These are phyloP conservation scores for Meloe dianella DNA, from an alignment of 2,888 invertebrate species.

Conservation along the genomic window DNA sequence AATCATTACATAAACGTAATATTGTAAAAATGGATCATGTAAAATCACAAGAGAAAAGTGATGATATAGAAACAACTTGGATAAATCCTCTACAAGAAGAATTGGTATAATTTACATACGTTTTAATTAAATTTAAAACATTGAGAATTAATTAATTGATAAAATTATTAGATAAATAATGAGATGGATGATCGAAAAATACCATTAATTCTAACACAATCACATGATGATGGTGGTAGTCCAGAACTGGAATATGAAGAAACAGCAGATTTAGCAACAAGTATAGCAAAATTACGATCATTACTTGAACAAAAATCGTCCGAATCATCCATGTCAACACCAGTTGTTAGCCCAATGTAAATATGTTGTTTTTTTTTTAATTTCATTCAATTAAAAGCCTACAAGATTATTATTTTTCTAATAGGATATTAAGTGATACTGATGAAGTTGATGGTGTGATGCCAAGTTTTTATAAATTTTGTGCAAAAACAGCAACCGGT, in stretches of 20 bases:
- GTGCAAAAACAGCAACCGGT: conserved; percentile 79
- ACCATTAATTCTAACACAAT: conserved; percentile 46
- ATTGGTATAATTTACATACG: conserved; percentile 28
- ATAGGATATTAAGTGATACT: conserved; percentile 42
- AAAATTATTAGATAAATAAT: not conserved
- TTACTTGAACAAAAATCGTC: conserved; percentile 67
- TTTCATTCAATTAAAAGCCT: conserved; percentile 31
- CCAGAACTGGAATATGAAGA: conserved; percentile 74
- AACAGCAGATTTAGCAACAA: conserved; percentile 73
- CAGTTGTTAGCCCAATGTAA: conserved; percentile 58
- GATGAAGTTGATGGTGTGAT: conserved; percentile 55
- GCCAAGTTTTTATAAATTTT: conserved; percentile 65
- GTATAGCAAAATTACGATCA: conserved; percentile 72
- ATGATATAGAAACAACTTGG: conserved; percentile 52
- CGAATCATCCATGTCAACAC: conserved; percentile 55
- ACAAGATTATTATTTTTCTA: conserved; percentile 46
- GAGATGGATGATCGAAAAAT: conserved; percentile 29
- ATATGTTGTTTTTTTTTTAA: too few species aligned
- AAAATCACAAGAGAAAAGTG: conserved; percentile 41
- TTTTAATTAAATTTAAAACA: not conserved
- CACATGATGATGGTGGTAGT: conserved; percentile 48
- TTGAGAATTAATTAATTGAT: not conserved
- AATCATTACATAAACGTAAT: conserved; percentile 27
- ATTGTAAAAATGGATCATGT: conserved; percentile 40
- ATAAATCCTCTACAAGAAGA: conserved; percentile 54